Conservation (phyloP, 2,888 invertebrate species). For the Mayetiola destructor region DNA sequence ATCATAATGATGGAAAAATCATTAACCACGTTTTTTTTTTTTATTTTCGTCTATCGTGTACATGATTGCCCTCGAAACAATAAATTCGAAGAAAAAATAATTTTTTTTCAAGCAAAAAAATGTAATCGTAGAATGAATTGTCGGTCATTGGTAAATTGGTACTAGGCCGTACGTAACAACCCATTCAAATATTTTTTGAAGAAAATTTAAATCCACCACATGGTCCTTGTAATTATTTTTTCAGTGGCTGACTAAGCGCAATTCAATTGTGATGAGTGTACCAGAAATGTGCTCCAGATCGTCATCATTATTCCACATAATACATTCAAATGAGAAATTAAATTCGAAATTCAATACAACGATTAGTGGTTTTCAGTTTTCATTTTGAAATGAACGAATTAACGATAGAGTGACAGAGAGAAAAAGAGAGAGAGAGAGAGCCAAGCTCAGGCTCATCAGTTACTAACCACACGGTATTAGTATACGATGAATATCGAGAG, state of each 20-base stretch:
- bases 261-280: background rate
- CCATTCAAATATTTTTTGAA: conserved; percentile 2
- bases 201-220: no score
- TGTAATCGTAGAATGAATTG: background rate
- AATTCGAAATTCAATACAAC: background rate
- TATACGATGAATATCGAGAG: no score
- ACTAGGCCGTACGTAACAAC: no score
- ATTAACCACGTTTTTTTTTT: no score
- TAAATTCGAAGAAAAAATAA: no score
- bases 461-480: no score
- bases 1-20: no score
- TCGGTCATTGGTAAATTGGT: background rate
- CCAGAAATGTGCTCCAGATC: background rate
- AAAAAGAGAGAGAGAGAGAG: background rate
- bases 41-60: no score
- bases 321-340: background rate
- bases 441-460: no score
- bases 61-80: no score
- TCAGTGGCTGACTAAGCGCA: background rate
- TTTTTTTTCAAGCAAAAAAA: background rate
- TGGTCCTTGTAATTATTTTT: background rate
- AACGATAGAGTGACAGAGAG: background rate
- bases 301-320: background rate
- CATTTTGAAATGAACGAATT: background rate
- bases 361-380: conserved; percentile 7